Evolutionary conservation across 2,888 invertebrate genomes (phyloP).

Genomic region (Eupeodes latifasciatus): DNA sequence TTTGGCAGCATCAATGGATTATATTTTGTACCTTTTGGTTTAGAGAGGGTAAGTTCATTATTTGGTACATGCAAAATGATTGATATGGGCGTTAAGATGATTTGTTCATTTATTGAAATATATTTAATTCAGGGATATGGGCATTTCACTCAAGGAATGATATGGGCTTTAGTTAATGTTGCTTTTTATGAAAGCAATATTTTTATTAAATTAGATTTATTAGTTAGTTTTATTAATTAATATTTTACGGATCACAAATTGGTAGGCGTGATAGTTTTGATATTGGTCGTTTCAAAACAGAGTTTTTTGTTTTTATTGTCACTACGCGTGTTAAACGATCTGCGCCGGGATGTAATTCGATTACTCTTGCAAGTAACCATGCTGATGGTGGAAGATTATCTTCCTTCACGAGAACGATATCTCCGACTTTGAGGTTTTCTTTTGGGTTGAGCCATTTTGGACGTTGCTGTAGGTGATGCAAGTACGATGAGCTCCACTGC

Average conservation of each 20-base stretch:
- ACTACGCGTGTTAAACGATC: slow-evolving; percentile 5
- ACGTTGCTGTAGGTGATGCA: slow-evolving; percentile 62
- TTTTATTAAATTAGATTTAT: too few species aligned
- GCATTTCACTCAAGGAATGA: too few species aligned
- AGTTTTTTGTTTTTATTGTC: slow-evolving; percentile 28
- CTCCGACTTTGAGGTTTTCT: slow-evolving; percentile 4
- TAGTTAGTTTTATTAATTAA: neutral
- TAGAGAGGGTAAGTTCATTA: too few species aligned
- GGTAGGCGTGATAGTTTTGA: neutral
- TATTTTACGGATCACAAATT: neutral
- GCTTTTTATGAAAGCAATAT: too few species aligned
- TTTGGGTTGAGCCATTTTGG: slow-evolving; percentile 43
- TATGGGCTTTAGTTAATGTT: too few species aligned
- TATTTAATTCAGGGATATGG: too few species aligned
- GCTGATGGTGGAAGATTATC: slow-evolving; percentile 23
- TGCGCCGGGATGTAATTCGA: too few species aligned
- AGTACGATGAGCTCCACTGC: slow-evolving; percentile 52
- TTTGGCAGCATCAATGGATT: too few species aligned
- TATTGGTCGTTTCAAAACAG: slow-evolving; percentile 8
- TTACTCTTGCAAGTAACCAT: slow-evolving; percentile 27
- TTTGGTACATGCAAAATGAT: too few species aligned
- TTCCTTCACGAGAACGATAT: slow-evolving; percentile 23
- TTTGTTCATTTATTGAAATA: too few species aligned
- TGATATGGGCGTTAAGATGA: too few species aligned
- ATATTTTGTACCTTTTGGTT: too few species aligned